phyloP scores from a whole-genome alignment of 2,113 vertebrate species.

The Acrocephalus kingi region DNA sequence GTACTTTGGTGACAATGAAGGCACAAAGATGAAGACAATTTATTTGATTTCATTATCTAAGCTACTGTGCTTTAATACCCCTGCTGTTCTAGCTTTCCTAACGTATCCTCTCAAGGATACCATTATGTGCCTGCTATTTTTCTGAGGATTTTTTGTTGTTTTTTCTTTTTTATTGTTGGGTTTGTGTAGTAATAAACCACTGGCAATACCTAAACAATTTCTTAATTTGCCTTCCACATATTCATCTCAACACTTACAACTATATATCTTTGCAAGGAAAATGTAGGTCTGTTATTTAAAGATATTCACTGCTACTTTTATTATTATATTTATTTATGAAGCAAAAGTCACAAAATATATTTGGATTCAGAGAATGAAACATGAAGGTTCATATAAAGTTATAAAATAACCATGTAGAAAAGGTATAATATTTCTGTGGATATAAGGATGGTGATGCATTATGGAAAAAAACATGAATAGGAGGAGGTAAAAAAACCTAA shows the following conservation, averaged over 20 bases:
- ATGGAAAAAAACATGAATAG: neutral
- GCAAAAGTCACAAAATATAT: neutral
- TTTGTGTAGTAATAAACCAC: neutral
- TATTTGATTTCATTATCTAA: constrained; percentile 48
- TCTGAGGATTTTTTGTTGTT: neutral
- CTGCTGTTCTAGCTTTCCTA: neutral
- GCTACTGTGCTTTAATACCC: constrained; percentile 20
- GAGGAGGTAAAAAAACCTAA: neutral
- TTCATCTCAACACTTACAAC: neutral
- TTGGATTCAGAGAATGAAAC: neutral
- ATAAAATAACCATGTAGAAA: neutral
- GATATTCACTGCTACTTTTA: neutral
- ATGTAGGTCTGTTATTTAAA: neutral
- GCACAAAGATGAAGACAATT: constrained; percentile 12
- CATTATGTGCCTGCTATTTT: neutral
- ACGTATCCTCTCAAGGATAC: neutral
- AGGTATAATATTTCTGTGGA: neutral
- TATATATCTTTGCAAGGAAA: neutral
- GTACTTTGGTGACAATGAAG: constrained; percentile 14
- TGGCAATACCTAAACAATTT: neutral
- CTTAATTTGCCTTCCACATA: neutral
- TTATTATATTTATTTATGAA: neutral
- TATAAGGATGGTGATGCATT: neutral
- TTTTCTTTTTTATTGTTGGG: neutral
- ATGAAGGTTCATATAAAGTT: neutral